Conservation (phyloP, 1,140 invertebrate genomes). For the Hetaerina americana region DNA sequence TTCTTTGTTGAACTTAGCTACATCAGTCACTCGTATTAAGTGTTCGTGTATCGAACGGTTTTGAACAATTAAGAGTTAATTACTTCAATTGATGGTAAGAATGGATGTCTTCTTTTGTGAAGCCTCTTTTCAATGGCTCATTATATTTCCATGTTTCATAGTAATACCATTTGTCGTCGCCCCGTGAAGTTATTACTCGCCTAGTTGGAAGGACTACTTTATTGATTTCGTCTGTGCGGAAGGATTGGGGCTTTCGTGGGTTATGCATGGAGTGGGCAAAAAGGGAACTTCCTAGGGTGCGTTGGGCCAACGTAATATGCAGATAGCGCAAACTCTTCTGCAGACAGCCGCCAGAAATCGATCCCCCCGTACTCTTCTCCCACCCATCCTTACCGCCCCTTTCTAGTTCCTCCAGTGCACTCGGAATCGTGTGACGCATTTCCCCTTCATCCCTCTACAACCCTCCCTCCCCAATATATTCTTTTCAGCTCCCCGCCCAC, state of each 20-base stretch:
- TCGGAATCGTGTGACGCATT: neutral
- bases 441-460: neutral
- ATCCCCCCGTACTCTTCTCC: neutral
- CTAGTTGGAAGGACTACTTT: neutral
- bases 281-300: neutral
- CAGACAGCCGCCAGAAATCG: neutral
- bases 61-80: no score
- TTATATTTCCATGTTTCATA: no score
- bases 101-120: no score
- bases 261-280: neutral
- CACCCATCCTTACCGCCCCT: neutral
- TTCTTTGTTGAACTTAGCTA: no score
- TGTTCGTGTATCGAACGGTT: no score
- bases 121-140: no score
- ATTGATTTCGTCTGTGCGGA: neutral
- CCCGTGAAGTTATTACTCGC: no score
- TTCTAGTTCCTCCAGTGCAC: neutral
- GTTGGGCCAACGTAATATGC: neutral
- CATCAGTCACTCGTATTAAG: no score
- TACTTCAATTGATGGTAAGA: no score
- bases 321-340: neutral
- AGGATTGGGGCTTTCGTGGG: neutral
- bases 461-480: neutral
- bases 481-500: neutral
- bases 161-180: no score